A percentile compares a stretch with the other conserved stretches of the same genome.
These are phyloP conservation scores for Catostylus mosaicus DNA, from an alignment of 30 jellyfish, hydroid and myxozoan species.

Conservation along the genomic window DNA sequence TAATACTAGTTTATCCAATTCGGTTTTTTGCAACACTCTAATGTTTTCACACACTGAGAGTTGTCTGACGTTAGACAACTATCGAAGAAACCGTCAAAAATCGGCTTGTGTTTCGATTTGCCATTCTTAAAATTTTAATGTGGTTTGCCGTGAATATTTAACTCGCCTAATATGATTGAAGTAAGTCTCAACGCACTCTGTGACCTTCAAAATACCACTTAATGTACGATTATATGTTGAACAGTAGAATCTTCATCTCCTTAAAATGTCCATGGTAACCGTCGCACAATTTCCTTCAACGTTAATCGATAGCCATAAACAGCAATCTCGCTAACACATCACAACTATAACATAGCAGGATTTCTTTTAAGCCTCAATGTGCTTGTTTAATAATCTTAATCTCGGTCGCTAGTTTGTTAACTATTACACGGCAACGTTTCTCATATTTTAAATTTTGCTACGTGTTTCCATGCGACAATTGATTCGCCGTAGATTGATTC, in stretches of 20 bases:
- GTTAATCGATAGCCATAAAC: not conserved
- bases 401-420: conserved; percentile 42
- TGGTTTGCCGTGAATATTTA: too few species aligned
- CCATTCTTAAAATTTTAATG: too few species aligned
- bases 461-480: not conserved
- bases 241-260: not conserved
- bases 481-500: not conserved
- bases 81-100: too few species aligned
- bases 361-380: not conserved
- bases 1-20: too few species aligned
- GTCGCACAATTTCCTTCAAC: not conserved
- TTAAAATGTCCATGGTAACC: not conserved
- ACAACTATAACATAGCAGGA: not conserved
- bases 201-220: not conserved
- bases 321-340: not conserved
- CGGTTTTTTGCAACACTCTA: too few species aligned
- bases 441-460: not conserved
- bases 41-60: too few species aligned
- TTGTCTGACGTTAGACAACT: too few species aligned
- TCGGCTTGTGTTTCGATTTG: too few species aligned
- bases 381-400: not conserved
- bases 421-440: conserved; percentile 34
- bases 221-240: not conserved
- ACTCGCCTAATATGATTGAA: too few species aligned
- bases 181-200: too few species aligned